Evolutionary conservation across 2,888 invertebrate genomes (phyloP), one percentile per base, ranked within the genome.

Genomic region (Epirrhoe tristata): DNA sequence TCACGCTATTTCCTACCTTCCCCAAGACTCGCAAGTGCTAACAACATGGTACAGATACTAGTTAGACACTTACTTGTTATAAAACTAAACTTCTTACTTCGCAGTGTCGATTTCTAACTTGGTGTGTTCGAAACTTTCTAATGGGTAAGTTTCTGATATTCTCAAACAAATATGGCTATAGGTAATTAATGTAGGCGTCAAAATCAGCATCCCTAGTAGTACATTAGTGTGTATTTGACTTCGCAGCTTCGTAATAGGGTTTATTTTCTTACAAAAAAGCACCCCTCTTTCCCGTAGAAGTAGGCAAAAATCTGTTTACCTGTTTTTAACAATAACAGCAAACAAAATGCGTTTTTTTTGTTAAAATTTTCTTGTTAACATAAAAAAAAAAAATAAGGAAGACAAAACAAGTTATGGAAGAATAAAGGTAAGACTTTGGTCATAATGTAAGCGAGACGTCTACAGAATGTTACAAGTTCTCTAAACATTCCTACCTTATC

Each of bases 61-160:
- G 73, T 67, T 63, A 70, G 63, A 63, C 60, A 66, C 62, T 59
- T 63, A 59, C 66, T 70, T 63, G 67, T 74, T 72, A 70, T 64
- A 72, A 69, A 72, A 71, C 71, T 69, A 64, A 71, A 72, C 72
- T 74, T 74, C 66, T 69, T 67, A 67, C 69, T 73, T 63, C 50
- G 58, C 68, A 66, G 68, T 63, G 63, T 66, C 69, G 72, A 72
- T 72, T 66, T 70, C 70, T 70, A 71, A 68, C 73, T 70, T 54
- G 52, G 62, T 68, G 68, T 65, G 68, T 69, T 64, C 48, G 36
- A 61, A 72, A 72, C 66, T 74, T 73, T 69, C 58, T 70, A 66
- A 72, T 72, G 72, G 66, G 55, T 54, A 66, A 70, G 62, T 70
- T 72, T 67, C 51, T 24, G 31, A 58, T 66, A 58, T 55, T 51